Evolutionary conservation across 37 sponge, comb jelly and placozoan genomes (phyloP).

Genomic region (Beroe forskalii): DNA sequence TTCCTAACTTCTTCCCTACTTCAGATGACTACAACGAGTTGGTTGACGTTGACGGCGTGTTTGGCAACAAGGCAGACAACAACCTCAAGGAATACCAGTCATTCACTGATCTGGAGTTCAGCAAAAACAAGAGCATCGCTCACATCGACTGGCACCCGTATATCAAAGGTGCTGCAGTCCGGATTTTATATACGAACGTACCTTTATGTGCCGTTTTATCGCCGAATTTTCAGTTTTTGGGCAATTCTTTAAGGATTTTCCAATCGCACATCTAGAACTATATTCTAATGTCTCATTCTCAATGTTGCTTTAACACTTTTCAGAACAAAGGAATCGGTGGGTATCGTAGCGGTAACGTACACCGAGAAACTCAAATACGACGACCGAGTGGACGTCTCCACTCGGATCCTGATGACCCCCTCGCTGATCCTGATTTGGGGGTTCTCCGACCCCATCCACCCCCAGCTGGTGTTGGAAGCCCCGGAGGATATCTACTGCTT

Average conservation of each 20-base stretch:
- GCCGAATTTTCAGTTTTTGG: too few relatives aligned
- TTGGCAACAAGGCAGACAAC: slow-evolving; percentile 85
- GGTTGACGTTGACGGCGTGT: slow-evolving; percentile 78
- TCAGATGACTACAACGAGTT: slow-evolving; percentile 80
- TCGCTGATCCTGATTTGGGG: slow-evolving; percentile 94
- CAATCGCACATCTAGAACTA: too few relatives aligned
- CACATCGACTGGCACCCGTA: slow-evolving; percentile 97
- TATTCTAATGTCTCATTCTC: too few relatives aligned
- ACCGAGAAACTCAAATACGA: slow-evolving; percentile 79
- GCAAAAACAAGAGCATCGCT: slow-evolving; percentile 90
- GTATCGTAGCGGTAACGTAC: slow-evolving; percentile 93
- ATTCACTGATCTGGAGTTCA: slow-evolving; percentile 93
- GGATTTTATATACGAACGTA: background rate
- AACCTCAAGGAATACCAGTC: slow-evolving; percentile 97
- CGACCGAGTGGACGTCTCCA: slow-evolving; percentile 86
- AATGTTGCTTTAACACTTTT: too few relatives aligned
- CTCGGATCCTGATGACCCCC: slow-evolving; percentile 67
- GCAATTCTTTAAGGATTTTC: too few relatives aligned
- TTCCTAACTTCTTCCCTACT: too few relatives aligned
- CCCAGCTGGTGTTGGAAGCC: slow-evolving; percentile 91
- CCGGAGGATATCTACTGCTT: slow-evolving; percentile 90
- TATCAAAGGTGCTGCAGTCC: slow-evolving; percentile 90
- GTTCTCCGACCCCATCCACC: slow-evolving; percentile 96
- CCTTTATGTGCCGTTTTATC: too few relatives aligned
- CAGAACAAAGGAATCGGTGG: too few relatives aligned